Percentiles rank a stretch among this genome's conserved stretches.
Evolutionary conservation across 2,888 invertebrate genomes (phyloP).

Genomic region (Sesia bembeciformis): DNA sequence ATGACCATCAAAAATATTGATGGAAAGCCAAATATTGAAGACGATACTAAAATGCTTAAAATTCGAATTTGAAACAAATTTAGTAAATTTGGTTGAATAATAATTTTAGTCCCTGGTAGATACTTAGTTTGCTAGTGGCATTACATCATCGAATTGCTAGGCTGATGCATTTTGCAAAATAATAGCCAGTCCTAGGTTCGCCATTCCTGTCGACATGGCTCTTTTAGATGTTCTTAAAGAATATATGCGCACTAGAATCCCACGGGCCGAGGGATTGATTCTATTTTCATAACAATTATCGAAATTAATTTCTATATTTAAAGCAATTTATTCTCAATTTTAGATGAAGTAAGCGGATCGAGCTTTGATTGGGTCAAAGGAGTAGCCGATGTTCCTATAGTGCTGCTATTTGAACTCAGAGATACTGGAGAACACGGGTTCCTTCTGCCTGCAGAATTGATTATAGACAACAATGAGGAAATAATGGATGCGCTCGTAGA

Average conservation of each 20-base stretch:
- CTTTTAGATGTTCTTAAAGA: too few relatives aligned
- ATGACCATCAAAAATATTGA: not conserved
- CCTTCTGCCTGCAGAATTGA: slow-evolving; percentile 73
- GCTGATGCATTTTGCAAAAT: too few relatives aligned
- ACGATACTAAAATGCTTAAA: not conserved
- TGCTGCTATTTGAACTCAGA: slow-evolving; percentile 61
- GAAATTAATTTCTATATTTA: not conserved
- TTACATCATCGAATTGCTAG: too few relatives aligned
- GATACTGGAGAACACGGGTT: slow-evolving; percentile 76
- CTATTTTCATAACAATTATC: too few relatives aligned
- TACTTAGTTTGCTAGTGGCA: too few relatives aligned
- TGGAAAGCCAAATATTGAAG: not conserved
- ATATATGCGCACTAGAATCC: too few relatives aligned
- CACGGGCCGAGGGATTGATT: too few relatives aligned
- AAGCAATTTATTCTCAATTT: slow-evolving; percentile 3
- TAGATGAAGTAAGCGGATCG: slow-evolving; percentile 30
- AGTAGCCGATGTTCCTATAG: slow-evolving; percentile 31
- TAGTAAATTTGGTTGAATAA: not conserved
- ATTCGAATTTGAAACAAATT: not conserved
- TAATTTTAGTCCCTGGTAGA: not conserved
- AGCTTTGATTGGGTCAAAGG: slow-evolving; percentile 52
- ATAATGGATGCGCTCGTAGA: slow-evolving; percentile 62
- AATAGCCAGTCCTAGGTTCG: too few relatives aligned
- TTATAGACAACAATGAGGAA: slow-evolving; percentile 67
- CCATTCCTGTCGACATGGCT: too few relatives aligned